Evolutionary conservation across 30 jellyfish, hydroid and myxozoan genomes (phyloP).

Genomic region (Hydractinia symbiolongicarpus): DNA sequence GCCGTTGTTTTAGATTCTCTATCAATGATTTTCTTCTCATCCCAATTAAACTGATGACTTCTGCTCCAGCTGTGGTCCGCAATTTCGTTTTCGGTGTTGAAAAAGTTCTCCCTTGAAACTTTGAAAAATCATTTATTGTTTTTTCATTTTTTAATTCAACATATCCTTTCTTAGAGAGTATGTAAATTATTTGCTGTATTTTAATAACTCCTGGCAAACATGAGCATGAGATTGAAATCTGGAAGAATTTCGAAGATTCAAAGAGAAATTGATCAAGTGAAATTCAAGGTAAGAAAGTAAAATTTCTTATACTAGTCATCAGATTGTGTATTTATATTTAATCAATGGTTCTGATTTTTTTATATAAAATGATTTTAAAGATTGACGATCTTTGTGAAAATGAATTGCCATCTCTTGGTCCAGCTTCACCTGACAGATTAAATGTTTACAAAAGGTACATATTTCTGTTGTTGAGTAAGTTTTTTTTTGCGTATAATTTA

Average conservation of each 20-base stretch:
- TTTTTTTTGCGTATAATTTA: slow-evolving; percentile 7
- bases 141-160: neutral
- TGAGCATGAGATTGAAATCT: slow-evolving; percentile 20
- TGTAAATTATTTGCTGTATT: neutral
- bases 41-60: no score
- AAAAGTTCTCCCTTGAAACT: no score
- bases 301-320: neutral
- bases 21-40: no score
- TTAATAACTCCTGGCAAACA: no score
- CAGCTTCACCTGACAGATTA: slow-evolving; percentile 82
- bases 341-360: neutral
- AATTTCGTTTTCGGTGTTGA: no score
- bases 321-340: neutral
- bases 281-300: slow-evolving; percentile 48
- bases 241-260: slow-evolving; percentile 47
- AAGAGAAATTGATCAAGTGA: slow-evolving; percentile 65
- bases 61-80: no score
- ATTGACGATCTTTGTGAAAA: slow-evolving; percentile 75
- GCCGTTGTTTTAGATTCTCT: no score
- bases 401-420: slow-evolving; percentile 70
- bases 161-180: neutral
- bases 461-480: neutral
- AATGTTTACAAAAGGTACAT: slow-evolving; percentile 50
- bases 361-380: slow-evolving; percentile 16
- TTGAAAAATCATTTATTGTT: neutral